Conservation (phyloP, 2,113 vertebrate species). For the Myotis davidii region DNA sequence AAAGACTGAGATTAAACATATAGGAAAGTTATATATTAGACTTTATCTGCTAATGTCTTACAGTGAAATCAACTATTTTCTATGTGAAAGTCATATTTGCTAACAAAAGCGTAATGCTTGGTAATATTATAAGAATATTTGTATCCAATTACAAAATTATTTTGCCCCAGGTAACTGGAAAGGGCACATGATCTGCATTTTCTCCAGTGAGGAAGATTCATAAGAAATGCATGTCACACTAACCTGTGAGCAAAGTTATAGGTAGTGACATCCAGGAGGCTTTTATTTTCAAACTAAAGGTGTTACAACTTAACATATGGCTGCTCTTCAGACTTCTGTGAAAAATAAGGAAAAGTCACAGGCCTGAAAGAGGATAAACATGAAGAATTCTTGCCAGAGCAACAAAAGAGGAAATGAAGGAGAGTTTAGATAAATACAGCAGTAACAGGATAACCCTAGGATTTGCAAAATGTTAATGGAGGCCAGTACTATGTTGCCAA, state of each 20-base stretch:
- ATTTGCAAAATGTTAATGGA: background rate
- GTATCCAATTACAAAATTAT: slow-evolving; percentile 26
- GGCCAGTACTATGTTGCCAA: background rate
- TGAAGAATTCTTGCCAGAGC: slow-evolving; percentile 27
- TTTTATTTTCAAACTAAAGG: slow-evolving; percentile 42
- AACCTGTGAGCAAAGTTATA: background rate
- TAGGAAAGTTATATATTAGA: background rate
- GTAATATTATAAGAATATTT: background rate
- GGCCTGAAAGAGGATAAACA: background rate
- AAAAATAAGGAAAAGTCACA: slow-evolving; percentile 38
- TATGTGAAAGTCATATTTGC: background rate
- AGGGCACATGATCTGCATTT: background rate
- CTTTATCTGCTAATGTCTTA: slow-evolving; percentile 19
- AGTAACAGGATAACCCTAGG: background rate
- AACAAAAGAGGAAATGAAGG: background rate
- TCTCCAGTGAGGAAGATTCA: background rate
- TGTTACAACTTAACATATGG: background rate
- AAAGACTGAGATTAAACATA: background rate
- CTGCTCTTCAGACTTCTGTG: background rate
- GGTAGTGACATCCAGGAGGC: background rate
- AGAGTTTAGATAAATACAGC: background rate
- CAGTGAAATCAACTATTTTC: background rate
- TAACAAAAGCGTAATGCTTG: slow-evolving; percentile 35
- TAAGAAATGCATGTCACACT: background rate
- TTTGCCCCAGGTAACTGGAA: background rate